These are phyloP conservation scores for Seriola rivoliana DNA, from an alignment of 2,113 vertebrate genomes.

Conservation along the genomic window DNA sequence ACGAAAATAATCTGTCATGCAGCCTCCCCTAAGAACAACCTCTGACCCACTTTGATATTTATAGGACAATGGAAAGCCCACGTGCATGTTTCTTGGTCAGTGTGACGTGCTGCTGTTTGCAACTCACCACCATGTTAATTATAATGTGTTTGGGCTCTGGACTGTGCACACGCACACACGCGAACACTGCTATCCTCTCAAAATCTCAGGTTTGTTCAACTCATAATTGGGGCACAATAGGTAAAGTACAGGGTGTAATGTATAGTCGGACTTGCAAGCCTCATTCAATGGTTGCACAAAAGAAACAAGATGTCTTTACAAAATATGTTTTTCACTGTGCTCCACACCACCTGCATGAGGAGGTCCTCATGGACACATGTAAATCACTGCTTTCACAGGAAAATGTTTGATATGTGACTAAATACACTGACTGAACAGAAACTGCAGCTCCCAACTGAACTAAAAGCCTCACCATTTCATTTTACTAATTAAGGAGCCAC, in stretches of 20 bases:
- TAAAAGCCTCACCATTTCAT: slow-evolving; percentile 37
- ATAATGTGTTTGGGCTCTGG: slow-evolving; percentile 14
- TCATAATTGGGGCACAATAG: neutral
- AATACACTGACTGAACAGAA: neutral
- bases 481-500: slow-evolving; percentile 53
- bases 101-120: slow-evolving; percentile 46
- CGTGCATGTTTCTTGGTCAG: slow-evolving; percentile 2
- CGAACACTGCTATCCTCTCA: neutral
- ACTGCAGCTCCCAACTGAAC: slow-evolving; percentile 10
- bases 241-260: neutral
- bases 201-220: slow-evolving; percentile 14
- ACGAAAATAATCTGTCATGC: slow-evolving; percentile 58
- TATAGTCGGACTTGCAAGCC: neutral
- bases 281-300: neutral
- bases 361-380: neutral
- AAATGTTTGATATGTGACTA: slow-evolving; percentile 19
- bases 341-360: neutral
- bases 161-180: neutral
- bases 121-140: slow-evolving; percentile 47
- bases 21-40: slow-evolving; percentile 30
- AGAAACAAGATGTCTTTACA: neutral
- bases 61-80: slow-evolving; percentile 57
- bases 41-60: slow-evolving; percentile 80
- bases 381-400: slow-evolving; percentile 10
- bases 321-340: neutral